Base-by-base conservation (phyloP, 2,797 vertebrate species). In the Acestrorhynchus altus region DNA sequence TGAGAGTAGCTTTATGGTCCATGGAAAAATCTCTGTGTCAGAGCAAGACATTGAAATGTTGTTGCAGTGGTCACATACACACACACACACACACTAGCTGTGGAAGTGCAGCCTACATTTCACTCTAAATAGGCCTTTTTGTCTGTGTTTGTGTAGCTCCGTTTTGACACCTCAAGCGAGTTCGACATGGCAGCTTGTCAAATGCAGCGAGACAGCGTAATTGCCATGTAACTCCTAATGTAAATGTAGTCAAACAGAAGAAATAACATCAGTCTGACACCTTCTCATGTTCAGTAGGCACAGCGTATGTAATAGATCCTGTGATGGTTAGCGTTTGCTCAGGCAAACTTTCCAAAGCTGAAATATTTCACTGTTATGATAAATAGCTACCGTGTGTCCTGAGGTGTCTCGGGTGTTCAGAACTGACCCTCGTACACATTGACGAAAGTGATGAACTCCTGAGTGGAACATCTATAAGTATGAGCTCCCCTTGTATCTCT, bases 131-230 rank as follows among this genome's bases (percentile, higher is more conserved):
- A 84, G 76, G 44, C 40, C 83, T 74, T 74, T 83, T 80, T 28
- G 60, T 18, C 13, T 80, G 73, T 81, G 81, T 87, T 86, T 84
- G 72, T 81, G 80, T 72, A 81, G 76, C 65, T 52, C 73, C 57
- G 63, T 78, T 86, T 72, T 76, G 80, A 82, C 76, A 78, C 52
- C 70, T 83, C 65, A 72, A 72, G 75, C 57, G 51, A 64, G 75
- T 80, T 78, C 49, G 51, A 77, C 65, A 56, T 69, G 47, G 82
- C 87, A 87, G 87, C 81, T 84, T 86, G 87, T 89, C 87, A 84
- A 71, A 86, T 79, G 60, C 47, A 72, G 22, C 61, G 70, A 79
- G 87, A 89, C 63, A 18, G 63, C 72, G 81, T 90, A 90, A 91
- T 89, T 89, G 86, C 82, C 81, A 46, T 78, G 76, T 76, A 83